Evolutionary conservation across 1,140 invertebrate species (phyloP).

Genomic region (Hestina assimilis): DNA sequence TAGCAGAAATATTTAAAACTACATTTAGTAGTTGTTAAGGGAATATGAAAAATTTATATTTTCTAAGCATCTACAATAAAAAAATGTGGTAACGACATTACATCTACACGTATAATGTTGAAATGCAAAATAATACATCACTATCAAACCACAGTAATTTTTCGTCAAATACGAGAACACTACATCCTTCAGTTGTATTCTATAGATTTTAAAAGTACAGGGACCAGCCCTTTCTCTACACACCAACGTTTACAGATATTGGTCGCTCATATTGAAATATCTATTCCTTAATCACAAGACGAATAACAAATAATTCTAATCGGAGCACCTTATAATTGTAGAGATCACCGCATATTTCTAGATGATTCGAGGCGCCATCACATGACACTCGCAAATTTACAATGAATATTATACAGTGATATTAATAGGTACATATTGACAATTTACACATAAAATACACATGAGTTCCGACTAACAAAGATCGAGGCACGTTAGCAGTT

Average conservation of each 20-base stretch:
- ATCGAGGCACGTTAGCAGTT: constrained; percentile 51
- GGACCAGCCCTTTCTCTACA: constrained; percentile 63
- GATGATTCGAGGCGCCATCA: constrained; percentile 61
- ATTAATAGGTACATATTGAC: constrained; percentile 69
- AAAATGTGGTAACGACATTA: constrained; percentile 52
- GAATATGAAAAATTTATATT: constrained; percentile 1
- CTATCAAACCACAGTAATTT: constrained; percentile 32
- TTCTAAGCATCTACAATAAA: constrained; percentile 14
- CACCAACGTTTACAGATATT: constrained; percentile 60
- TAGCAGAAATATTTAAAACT: constrained; percentile 6
- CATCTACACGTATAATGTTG: constrained; percentile 47
- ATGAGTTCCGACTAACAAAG: constrained; percentile 31
- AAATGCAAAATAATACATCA: constrained; percentile 60
- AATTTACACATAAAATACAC: constrained; percentile 62
- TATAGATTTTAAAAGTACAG: constrained; percentile 40
- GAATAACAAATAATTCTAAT: constrained; percentile 71
- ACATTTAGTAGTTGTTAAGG: not conserved
- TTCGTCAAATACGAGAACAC: constrained; percentile 7
- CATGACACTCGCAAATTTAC: constrained; percentile 65
- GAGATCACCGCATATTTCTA: constrained; percentile 65
- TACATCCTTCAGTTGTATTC: constrained; percentile 4
- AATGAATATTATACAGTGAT: constrained; percentile 66
- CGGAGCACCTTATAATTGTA: constrained; percentile 78
- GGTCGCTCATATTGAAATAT: constrained; percentile 62
- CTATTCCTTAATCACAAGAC: constrained; percentile 70